A percentile compares a stretch with the other conserved stretches of the same genome.
Conservation (phyloP, 2,113 vertebrate species). For the Rhineura floridana region DNA sequence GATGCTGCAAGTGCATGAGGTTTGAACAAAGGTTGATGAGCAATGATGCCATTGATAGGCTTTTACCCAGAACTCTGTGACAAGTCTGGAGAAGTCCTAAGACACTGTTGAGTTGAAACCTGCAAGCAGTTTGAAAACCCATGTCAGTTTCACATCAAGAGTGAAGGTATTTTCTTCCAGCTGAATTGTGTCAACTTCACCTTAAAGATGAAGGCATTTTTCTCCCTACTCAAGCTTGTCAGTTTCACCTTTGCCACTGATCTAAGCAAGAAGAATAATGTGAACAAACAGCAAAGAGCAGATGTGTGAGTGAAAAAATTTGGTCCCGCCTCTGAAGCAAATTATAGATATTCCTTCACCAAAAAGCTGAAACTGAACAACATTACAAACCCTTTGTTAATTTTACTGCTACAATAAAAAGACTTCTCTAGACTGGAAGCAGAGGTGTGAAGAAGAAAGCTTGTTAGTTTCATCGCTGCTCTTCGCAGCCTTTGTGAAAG, state of each 20-base stretch:
- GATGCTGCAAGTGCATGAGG: neutral
- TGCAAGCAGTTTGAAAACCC: no score
- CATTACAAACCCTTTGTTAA: neutral
- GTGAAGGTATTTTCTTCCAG: no score
- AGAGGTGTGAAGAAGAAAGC: neutral
- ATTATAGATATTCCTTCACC: neutral
- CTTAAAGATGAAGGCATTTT: neutral
- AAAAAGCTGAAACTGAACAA: neutral
- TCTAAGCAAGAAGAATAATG: neutral
- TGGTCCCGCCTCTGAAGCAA: neutral
- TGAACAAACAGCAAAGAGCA: neutral
- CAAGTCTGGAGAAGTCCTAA: neutral
- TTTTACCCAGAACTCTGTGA: no score
- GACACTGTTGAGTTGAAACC: neutral
- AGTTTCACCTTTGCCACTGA: neutral
- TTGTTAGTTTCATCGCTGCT: neutral
- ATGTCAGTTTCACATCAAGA: no score
- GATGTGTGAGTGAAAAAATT: neutral
- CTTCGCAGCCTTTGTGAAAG: neutral
- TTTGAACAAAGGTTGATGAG: no score
- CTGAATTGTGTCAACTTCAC: neutral
- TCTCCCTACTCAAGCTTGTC: neutral
- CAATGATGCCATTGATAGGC: no score
- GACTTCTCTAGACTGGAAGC: neutral
- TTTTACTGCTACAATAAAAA: neutral